Evolutionary conservation across 2,888 invertebrate species (phyloP).

Genomic region (Cybosia mesomella): DNA sequence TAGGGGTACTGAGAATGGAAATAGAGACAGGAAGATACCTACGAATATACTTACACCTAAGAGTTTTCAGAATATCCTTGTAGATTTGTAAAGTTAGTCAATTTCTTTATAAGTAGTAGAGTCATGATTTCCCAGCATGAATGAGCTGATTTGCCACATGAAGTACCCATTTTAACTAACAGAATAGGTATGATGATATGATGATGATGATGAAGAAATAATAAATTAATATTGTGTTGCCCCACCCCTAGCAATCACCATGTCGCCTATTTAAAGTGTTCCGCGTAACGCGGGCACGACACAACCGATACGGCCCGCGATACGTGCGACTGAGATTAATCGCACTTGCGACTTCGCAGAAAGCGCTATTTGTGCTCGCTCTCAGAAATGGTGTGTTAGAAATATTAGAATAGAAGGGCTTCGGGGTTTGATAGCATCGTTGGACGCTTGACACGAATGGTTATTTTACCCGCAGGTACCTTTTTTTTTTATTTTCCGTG

Average conservation of each 20-base stretch:
- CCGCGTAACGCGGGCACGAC: conserved; percentile 43
- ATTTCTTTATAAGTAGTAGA: too few species aligned
- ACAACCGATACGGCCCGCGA: conserved; percentile 41
- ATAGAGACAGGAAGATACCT: too few species aligned
- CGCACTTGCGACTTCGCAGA: conserved; percentile 25
- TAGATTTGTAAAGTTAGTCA: too few species aligned
- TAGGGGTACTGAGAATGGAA: too few species aligned
- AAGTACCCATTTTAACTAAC: too few species aligned
- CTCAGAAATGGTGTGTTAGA: conserved; percentile 2
- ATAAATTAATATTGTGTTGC: neutral
- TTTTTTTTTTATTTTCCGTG: too few species aligned
- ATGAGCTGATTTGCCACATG: too few species aligned
- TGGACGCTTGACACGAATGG: neutral
- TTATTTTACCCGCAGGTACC: neutral
- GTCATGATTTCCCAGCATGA: too few species aligned
- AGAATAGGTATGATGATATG: too few species aligned
- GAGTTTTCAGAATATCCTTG: too few species aligned
- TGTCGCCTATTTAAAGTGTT: conserved; percentile 43
- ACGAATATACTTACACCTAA: too few species aligned
- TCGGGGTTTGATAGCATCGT: neutral
- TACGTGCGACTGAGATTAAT: conserved; percentile 43
- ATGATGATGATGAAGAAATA: too few species aligned
- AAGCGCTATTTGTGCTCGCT: conserved; percentile 20
- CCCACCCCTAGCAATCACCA: conserved; percentile 14
- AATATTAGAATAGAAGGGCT: conserved; percentile 18